These are phyloP conservation scores for Hyperoodon ampullatus DNA, from an alignment of 2,113 vertebrate species.

Conservation along the genomic window DNA sequence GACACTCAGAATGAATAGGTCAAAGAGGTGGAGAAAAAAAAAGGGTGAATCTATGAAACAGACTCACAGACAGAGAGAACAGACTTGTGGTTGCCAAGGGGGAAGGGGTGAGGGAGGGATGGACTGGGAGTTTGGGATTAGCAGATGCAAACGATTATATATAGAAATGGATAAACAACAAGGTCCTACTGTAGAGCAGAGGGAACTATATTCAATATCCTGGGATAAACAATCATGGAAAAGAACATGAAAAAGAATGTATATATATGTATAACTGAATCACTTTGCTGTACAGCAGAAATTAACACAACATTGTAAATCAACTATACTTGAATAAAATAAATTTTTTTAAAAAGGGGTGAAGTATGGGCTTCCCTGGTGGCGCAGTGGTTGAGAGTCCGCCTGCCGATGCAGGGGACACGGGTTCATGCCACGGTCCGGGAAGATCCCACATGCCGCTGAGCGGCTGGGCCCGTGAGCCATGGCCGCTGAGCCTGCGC, in stretches of 20 bases:
- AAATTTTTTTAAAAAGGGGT: not conserved
- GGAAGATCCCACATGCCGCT: too few species aligned
- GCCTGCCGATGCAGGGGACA: too few species aligned
- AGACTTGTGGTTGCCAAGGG: not conserved
- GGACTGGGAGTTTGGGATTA: not conserved
- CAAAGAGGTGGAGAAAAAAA: not conserved
- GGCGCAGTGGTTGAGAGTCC: too few species aligned
- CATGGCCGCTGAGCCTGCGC: too few species aligned
- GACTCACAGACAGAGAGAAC: not conserved
- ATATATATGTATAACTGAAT: rapidly evolving
- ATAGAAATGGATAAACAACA: not conserved
- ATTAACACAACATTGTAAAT: not conserved
- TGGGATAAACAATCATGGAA: not conserved
- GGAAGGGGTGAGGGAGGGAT: not conserved
- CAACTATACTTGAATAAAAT: not conserved
- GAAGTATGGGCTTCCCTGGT: not conserved
- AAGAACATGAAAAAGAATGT: not conserved
- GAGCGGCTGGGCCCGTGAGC: too few species aligned
- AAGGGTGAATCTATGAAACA: not conserved
- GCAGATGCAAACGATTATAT: not conserved
- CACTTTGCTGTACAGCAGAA: not conserved
- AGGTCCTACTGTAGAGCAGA: not conserved
- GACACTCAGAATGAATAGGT: rapidly evolving
- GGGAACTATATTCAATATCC: not conserved
- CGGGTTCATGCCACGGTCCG: too few species aligned